phyloP scores from a whole-genome alignment of 2,113 vertebrate species.

The Amblyopsis rosae region DNA sequence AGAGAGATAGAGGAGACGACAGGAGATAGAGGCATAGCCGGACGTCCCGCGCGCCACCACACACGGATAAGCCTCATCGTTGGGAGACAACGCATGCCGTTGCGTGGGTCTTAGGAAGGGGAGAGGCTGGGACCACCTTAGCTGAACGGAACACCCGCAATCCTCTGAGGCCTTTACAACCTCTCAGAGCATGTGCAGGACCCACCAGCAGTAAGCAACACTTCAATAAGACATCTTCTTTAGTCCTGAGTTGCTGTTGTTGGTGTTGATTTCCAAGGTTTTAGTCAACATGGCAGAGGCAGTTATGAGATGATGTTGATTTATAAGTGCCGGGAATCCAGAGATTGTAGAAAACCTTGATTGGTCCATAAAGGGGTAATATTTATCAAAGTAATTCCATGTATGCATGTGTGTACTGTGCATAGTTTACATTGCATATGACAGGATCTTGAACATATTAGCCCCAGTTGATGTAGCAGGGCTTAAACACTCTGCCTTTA shows the following conservation, averaged over 20 bases:
- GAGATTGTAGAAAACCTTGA: background rate
- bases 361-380: background rate
- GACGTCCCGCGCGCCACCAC: conserved; percentile 34
- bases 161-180: conserved; percentile 15
- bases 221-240: background rate
- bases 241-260: background rate
- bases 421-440: background rate
- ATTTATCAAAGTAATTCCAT: background rate
- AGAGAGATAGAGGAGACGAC: background rate
- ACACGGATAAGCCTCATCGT: conserved; percentile 57
- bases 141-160: conserved; percentile 15
- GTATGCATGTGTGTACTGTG: background rate
- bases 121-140: conserved; percentile 6
- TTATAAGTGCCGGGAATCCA: too few species aligned
- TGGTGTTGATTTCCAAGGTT: background rate
- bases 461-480: too few species aligned
- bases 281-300: too few species aligned
- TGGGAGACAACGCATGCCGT: conserved; percentile 22
- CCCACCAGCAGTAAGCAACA: conserved; percentile 35
- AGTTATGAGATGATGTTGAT: too few species aligned
- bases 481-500: too few species aligned
- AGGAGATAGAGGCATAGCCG: conserved; percentile 12
- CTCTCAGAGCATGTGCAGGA: conserved; percentile 4
- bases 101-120: conserved; percentile 14
- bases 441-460: too few species aligned